phyloP scores from a whole-genome alignment of 2,888 invertebrate species.

The Athetis lepigone region DNA sequence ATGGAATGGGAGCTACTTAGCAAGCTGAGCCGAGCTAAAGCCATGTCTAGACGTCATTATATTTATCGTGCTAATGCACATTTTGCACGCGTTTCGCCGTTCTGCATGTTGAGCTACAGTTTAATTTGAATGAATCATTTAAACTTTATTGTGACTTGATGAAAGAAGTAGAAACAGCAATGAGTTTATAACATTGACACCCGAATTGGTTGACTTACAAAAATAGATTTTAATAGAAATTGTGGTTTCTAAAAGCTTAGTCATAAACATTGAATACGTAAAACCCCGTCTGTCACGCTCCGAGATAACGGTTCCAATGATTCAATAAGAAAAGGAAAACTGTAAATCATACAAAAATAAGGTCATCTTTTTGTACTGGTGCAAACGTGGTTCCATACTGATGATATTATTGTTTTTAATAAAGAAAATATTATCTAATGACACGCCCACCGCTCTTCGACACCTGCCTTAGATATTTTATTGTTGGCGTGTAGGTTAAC shows the following conservation, averaged over 20 bases:
- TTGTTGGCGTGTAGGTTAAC: constrained; percentile 64
- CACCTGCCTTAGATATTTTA: constrained; percentile 66
- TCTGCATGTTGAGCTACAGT: background rate
- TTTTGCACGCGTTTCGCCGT: constrained; percentile 21
- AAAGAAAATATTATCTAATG: constrained; percentile 38
- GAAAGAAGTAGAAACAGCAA: background rate
- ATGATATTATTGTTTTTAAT: constrained; percentile 3
- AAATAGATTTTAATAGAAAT: constrained; percentile 26
- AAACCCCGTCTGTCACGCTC: constrained; percentile 57
- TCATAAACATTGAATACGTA: constrained; percentile 57
- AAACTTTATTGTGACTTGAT: background rate
- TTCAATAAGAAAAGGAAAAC: constrained; percentile 59
- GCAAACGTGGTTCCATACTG: background rate
- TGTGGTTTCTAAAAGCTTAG: constrained; percentile 38
- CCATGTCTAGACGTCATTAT: constrained; percentile 44
- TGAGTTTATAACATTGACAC: too few relatives aligned
- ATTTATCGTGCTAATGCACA: constrained; percentile 35
- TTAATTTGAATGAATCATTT: background rate
- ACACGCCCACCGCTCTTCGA: constrained; percentile 24
- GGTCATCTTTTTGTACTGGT: constrained; percentile 31
- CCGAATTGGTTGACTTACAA: constrained; percentile 23
- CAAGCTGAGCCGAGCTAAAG: constrained; percentile 36
- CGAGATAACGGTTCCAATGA: constrained; percentile 61
- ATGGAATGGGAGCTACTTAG: constrained; percentile 37
- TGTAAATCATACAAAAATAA: constrained; percentile 47